phyloP scores from a whole-genome alignment of 2,797 vertebrate species.

The Caiman crocodilus region DNA sequence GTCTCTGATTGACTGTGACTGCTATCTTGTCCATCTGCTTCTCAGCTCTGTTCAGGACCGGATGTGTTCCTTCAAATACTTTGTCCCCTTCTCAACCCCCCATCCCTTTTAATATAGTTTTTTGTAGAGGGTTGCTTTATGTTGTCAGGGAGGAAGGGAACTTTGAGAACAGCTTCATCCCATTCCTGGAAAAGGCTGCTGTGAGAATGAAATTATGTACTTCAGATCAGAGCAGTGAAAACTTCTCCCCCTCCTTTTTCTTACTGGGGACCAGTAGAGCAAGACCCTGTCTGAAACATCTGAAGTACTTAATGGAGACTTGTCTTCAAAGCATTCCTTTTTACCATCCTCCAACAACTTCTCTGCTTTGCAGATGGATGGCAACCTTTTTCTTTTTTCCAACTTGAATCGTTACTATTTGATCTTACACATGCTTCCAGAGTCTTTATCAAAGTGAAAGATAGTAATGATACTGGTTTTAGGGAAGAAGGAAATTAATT shows the following conservation, averaged over 20 bases:
- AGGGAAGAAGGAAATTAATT: background rate
- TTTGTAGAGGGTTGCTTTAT: no score
- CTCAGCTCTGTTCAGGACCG: background rate
- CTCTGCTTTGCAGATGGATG: background rate
- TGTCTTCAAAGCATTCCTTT: background rate
- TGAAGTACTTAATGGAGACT: background rate
- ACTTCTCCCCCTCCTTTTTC: background rate
- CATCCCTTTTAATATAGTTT: background rate
- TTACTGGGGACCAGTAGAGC: background rate
- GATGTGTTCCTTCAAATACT: background rate
- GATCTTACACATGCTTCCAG: background rate
- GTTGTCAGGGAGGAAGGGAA: background rate
- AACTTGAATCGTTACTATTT: background rate
- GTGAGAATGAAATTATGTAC: background rate
- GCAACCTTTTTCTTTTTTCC: background rate
- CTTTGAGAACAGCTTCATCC: background rate
- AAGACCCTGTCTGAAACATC: background rate
- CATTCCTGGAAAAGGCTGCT: background rate
- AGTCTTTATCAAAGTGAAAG: background rate
- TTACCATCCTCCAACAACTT: background rate
- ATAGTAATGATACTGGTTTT: background rate
- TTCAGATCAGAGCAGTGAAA: background rate
- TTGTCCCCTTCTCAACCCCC: background rate
- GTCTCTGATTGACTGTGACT: background rate
- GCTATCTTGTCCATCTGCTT: background rate